A percentile compares a stretch with the other conserved stretches of the same genome.
Evolutionary conservation across 1,140 invertebrate species (phyloP).

Genomic region (Aphelenchoides avenae): DNA sequence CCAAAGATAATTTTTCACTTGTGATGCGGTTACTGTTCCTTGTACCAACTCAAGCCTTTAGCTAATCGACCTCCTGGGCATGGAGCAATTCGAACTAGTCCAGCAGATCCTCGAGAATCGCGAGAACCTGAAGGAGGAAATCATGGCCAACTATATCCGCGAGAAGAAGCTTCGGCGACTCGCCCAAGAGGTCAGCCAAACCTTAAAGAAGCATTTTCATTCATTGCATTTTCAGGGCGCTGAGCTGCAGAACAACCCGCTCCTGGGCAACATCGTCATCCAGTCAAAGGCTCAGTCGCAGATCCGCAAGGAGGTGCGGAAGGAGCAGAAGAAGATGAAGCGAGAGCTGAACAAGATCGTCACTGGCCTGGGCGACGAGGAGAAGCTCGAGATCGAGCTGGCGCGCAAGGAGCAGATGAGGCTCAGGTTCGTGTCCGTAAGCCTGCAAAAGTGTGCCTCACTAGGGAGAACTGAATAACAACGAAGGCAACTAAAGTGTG

Average conservation of each 20-base stretch:
- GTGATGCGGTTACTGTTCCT: slow-evolving; percentile 9
- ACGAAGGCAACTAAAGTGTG: too few species aligned
- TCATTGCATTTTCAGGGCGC: slow-evolving; percentile 64
- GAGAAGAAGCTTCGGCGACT: slow-evolving; percentile 18
- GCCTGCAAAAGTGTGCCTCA: too few species aligned
- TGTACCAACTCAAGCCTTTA: slow-evolving; percentile 47
- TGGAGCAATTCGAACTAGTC: slow-evolving; percentile 80
- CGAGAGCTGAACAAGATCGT: slow-evolving; percentile 65
- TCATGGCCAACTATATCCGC: slow-evolving; percentile 23
- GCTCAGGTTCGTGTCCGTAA: slow-evolving; percentile 69
- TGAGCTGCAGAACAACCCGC: neutral
- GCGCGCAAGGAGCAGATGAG: slow-evolving; percentile 63
- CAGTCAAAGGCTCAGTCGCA: slow-evolving; percentile 75
- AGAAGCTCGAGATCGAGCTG: slow-evolving; percentile 62
- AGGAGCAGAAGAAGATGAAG: slow-evolving; percentile 78
- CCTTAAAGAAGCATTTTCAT: neutral
- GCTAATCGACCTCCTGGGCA: slow-evolving; percentile 79
- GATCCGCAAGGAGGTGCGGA: slow-evolving; percentile 74
- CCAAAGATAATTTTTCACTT: slow-evolving; percentile 15
- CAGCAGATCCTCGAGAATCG: slow-evolving; percentile 72
- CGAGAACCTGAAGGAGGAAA: slow-evolving; percentile 31
- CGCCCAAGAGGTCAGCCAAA: slow-evolving; percentile 19
- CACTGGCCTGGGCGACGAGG: slow-evolving; percentile 46
- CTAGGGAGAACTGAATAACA: too few species aligned
- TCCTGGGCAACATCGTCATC: slow-evolving; percentile 27